A percentile compares a stretch with the other conserved stretches of the same genome.
These are phyloP conservation scores for Conchocele bisecta DNA, from an alignment of 2,888 invertebrate genomes.

Conservation along the genomic window DNA sequence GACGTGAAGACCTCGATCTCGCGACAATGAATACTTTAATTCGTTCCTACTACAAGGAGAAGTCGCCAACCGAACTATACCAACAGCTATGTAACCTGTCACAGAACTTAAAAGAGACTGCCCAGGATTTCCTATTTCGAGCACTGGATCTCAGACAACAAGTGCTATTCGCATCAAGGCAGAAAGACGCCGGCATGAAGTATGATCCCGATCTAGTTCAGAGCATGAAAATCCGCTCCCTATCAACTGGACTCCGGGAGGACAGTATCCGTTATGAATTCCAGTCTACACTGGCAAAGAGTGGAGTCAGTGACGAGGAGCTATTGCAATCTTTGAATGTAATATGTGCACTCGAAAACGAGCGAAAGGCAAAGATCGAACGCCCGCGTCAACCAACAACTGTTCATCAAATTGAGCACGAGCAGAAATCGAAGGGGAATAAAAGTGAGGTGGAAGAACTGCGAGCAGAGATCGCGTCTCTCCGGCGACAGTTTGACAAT, in stretches of 20 bases:
- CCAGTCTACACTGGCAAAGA: neutral
- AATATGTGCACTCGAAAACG: neutral
- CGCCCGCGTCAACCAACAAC: neutral
- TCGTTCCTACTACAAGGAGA: conserved; percentile 20
- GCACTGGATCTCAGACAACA: conserved; percentile 12
- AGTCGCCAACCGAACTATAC: conserved; percentile 11
- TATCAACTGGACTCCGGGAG: neutral
- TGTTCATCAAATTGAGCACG: neutral
- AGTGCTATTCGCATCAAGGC: conserved; percentile 5
- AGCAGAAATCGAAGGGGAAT: neutral
- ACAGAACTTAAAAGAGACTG: neutral
- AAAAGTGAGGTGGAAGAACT: neutral
- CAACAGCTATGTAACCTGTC: conserved; percentile 4
- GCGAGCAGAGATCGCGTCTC: neutral
- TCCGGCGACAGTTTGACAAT: neutral
- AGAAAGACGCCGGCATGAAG: neutral
- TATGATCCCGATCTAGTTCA: neutral
- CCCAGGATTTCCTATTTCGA: conserved; percentile 14
- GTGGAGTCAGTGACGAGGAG: neutral
- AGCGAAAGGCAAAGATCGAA: neutral
- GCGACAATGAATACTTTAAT: neutral
- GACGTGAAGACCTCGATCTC: neutral
- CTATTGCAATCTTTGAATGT: neutral
- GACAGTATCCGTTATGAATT: neutral
- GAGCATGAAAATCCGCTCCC: neutral